Percentiles rank a stretch among this genome's conserved stretches.
These are phyloP conservation scores for Prietella phreatophila DNA, from an alignment of 2,113 vertebrate genomes.

Conservation along the genomic window DNA sequence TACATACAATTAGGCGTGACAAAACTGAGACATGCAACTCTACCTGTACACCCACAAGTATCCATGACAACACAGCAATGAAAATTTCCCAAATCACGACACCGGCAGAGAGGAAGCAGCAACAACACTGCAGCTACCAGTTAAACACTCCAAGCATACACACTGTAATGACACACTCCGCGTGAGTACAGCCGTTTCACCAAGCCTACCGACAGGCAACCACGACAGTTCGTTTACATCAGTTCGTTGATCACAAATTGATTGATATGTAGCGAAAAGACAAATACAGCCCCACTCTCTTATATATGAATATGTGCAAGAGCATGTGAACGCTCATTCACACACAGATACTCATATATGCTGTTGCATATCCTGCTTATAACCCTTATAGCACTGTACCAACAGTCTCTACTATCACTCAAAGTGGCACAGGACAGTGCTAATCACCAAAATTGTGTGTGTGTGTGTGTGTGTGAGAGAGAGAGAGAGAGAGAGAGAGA, in stretches of 20 bases:
- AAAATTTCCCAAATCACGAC: constrained; percentile 30
- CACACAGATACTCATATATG: not conserved
- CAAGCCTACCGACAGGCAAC: not conserved
- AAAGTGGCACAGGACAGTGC: constrained; percentile 6
- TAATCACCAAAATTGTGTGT: constrained; percentile 38
- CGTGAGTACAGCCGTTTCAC: not conserved
- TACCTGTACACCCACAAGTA: constrained; percentile 28
- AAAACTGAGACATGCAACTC: constrained; percentile 24
- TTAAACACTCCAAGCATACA: not conserved
- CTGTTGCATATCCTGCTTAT: not conserved
- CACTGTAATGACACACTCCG: not conserved
- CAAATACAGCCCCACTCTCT: not conserved
- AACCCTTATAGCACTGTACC: not conserved
- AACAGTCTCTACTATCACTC: not conserved
- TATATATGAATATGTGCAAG: not conserved
- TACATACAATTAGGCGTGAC: not conserved
- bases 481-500: constrained; percentile 6
- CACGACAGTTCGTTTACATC: not conserved
- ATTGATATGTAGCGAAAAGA: not conserved
- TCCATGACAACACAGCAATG: constrained; percentile 40
- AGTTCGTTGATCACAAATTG: not conserved
- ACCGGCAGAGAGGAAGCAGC: constrained; percentile 5
- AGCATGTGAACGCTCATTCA: not conserved
- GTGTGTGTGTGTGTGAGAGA: constrained; percentile 28
- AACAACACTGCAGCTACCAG: constrained; percentile 5